Base-by-base conservation (phyloP, 2,888 invertebrate species). In the Priocnemis perturbator region DNA sequence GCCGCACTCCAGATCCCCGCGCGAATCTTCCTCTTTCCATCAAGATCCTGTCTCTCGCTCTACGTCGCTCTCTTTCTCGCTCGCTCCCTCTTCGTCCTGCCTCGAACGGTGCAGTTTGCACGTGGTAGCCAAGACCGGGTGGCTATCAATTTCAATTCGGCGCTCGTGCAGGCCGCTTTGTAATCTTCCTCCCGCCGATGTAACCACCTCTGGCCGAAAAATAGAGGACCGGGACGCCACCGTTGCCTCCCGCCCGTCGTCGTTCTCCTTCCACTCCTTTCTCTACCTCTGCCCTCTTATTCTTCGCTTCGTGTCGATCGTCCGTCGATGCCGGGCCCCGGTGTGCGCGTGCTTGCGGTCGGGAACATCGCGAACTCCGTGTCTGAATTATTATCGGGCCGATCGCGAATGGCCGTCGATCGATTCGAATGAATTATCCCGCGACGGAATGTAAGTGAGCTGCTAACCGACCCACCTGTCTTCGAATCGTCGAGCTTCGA, bases 141-240 rank as follows among this genome's bases (percentile, higher is more conserved):
- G 67, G 79, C 79, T 81, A 83, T 83, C 79, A 79, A 79, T 81
- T 82, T 82, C 74, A 80, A 78, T 78, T 82, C 78, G 78, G 73
- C 59, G 69, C 72, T 73, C 74, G 63, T 53, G 71, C 70, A 60
- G 71, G 70, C 70, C 68, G 75, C 79, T 77, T 77, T 76, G 76
- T 73, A 73, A 69, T 67, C 62, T 67, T 67, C 70, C 74, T 73
- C 60, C 62, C 19, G 59, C 68, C 59, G 60, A 68, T 69, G 68
- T 70, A 69, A 65, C 62, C 77, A 64, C 69, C 69, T 69, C 48
- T 66, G 69, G 58, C 48, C 45, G 55, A 20, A 57, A 56, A 57
- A 66, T 72, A 76, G 73, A 71, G 73, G 73, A 78, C 69, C 50
- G 70, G 21, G 63, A 45, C 62, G 64, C 58, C 55, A 59, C 58